These are phyloP conservation scores for Rostratula benghalensis DNA, from an alignment of 2,113 vertebrate genomes.

Conservation along the genomic window DNA sequence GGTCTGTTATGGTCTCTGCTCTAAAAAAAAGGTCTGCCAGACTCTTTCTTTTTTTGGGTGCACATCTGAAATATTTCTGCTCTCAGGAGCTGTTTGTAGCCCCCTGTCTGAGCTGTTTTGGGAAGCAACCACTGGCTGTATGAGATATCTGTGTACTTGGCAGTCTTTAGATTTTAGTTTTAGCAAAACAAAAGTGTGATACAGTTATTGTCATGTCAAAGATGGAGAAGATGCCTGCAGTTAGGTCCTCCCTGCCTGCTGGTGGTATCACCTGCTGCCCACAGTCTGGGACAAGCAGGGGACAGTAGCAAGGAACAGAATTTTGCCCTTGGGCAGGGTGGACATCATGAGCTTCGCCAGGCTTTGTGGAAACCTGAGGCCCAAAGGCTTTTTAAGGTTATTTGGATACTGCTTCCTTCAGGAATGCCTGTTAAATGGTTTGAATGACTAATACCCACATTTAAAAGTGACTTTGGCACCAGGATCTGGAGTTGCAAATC, in stretches of 20 bases:
- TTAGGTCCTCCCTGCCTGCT: fast-evolving
- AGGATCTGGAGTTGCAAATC: no score
- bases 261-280: background rate
- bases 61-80: background rate
- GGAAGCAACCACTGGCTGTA: background rate
- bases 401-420: background rate
- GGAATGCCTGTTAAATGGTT: background rate
- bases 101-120: background rate
- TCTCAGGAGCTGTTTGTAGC: background rate
- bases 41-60: background rate
- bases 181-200: fast-evolving
- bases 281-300: background rate
- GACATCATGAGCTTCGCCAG: no score
- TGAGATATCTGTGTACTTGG: fast-evolving
- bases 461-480: background rate
- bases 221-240: background rate
- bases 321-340: background rate
- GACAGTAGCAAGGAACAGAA: no score
- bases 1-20: background rate
- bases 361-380: background rate
- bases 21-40: background rate
- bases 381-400: background rate
- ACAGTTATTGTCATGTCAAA: background rate
- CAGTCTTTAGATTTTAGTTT: no score
- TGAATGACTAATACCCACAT: background rate